Evolutionary conservation across 2,888 invertebrate genomes (phyloP).

Genomic region (Philopedon plagiatum): DNA sequence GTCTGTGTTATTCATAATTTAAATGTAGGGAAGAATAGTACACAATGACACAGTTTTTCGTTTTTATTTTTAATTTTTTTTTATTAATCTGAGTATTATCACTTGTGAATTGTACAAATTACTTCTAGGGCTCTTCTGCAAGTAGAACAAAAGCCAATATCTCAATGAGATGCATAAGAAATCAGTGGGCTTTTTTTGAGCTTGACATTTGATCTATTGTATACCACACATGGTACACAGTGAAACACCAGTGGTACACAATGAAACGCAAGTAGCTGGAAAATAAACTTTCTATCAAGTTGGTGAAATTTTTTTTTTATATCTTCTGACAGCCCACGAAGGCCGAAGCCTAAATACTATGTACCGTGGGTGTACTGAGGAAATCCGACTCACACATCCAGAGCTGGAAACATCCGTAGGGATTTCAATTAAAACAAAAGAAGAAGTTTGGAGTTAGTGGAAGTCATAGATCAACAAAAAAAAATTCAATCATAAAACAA

Average conservation of each 20-base stretch:
- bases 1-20: too few relatives aligned
- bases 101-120: not conserved
- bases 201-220: not conserved
- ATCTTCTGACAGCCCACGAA: too few relatives aligned
- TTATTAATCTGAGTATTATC: not conserved
- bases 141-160: not conserved
- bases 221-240: not conserved
- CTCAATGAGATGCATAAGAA: slow-evolving; percentile 1
- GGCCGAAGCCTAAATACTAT: too few relatives aligned
- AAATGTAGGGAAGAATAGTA: too few relatives aligned
- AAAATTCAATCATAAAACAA: not conserved
- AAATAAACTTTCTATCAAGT: too few relatives aligned
- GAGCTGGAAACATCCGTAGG: too few relatives aligned
- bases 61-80: not conserved
- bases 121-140: not conserved
- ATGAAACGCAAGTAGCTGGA: too few relatives aligned
- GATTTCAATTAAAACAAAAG: too few relatives aligned
- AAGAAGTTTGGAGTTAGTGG: too few relatives aligned
- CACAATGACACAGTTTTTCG: not conserved
- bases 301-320: too few relatives aligned
- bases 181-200: not conserved
- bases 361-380: too few relatives aligned
- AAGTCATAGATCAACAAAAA: not conserved
- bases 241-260: not conserved
- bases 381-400: too few relatives aligned